phyloP scores from a whole-genome alignment of 2,888 invertebrate genomes.

The Leptodirus hochenwartii region DNA sequence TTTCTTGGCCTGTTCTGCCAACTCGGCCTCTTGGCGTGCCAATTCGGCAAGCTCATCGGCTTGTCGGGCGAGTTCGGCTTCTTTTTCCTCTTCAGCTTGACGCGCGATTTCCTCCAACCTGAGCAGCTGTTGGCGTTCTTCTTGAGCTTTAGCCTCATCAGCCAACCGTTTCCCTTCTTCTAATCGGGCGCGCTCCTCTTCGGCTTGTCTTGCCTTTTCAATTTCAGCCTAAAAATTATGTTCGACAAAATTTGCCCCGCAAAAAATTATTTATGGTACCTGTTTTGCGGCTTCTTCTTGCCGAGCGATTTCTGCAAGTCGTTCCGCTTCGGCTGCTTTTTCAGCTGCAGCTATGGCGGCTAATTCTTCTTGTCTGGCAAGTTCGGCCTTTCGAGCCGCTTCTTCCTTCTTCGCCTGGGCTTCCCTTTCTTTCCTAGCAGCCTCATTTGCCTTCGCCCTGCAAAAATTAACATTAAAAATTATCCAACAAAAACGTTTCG shows the following conservation, averaged over 20 bases:
- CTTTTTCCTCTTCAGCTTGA: slow-evolving; percentile 42
- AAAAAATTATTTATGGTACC: slow-evolving; percentile 14
- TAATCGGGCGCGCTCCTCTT: slow-evolving; percentile 30
- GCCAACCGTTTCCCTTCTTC: slow-evolving; percentile 31
- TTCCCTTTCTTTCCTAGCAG: slow-evolving; percentile 25
- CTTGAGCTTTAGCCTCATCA: slow-evolving; percentile 25
- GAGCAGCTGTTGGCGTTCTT: slow-evolving; percentile 29
- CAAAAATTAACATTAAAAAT: too few species aligned
- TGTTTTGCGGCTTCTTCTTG: slow-evolving; percentile 25
- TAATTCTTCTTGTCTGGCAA: slow-evolving; percentile 28
- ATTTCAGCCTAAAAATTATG: slow-evolving; percentile 30
- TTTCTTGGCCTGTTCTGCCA: slow-evolving; percentile 35
- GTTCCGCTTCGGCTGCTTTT: slow-evolving; percentile 26
- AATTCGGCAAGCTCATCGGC: slow-evolving; percentile 28
- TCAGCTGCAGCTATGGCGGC: slow-evolving; percentile 30
- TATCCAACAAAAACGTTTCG: too few species aligned
- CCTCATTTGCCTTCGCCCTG: too few species aligned
- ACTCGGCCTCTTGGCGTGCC: slow-evolving; percentile 41
- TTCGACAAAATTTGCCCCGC: too few species aligned
- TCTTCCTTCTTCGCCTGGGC: slow-evolving; percentile 34
- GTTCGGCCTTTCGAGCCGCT: slow-evolving; percentile 30
- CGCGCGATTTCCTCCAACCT: slow-evolving; percentile 39
- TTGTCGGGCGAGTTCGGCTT: slow-evolving; percentile 49
- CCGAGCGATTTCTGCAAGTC: slow-evolving; percentile 23
- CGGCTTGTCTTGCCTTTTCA: slow-evolving; percentile 32